These are phyloP conservation scores for Asobara japonica DNA, from an alignment of 1,140 invertebrate genomes.

Conservation along the genomic window DNA sequence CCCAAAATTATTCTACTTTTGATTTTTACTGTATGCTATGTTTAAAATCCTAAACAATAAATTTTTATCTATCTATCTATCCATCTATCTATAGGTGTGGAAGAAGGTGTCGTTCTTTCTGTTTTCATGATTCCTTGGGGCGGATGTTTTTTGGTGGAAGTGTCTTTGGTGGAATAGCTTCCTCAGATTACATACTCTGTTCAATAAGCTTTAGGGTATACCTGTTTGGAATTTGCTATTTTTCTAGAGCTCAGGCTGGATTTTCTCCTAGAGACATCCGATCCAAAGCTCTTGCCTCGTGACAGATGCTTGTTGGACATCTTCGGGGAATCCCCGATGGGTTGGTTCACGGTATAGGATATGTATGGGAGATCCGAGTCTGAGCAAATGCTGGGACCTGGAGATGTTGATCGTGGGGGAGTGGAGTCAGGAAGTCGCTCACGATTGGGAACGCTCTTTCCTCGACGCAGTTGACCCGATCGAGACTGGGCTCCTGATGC, in stretches of 20 bases:
- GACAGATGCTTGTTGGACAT: conserved; percentile 71
- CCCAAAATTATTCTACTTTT: too few species aligned
- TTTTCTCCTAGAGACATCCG: conserved; percentile 52
- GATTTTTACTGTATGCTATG: too few species aligned
- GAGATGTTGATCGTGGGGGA: conserved; percentile 77
- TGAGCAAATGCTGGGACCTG: conserved; percentile 87
- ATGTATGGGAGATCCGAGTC: conserved; percentile 94
- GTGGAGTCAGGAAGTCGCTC: conserved; percentile 64
- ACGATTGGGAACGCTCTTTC: conserved; percentile 70
- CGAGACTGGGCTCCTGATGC: conserved; percentile 49
- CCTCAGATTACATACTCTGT: too few species aligned
- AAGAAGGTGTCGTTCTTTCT: too few species aligned
- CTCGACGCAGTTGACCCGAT: conserved; percentile 60
- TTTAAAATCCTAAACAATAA: too few species aligned
- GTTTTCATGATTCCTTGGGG: too few species aligned
- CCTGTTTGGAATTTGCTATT: too few species aligned
- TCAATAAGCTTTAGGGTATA: too few species aligned
- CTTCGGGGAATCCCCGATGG: conserved; percentile 88
- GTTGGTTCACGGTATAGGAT: conserved; percentile 91
- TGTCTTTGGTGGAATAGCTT: too few species aligned
- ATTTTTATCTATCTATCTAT: too few species aligned
- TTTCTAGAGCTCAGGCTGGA: conserved; percentile 55
- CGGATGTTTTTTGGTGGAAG: too few species aligned
- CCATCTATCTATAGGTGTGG: too few species aligned
- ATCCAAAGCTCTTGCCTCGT: conserved; percentile 58